Conservation (phyloP, 2,888 invertebrate genomes). For the Vanessa cardui region DNA sequence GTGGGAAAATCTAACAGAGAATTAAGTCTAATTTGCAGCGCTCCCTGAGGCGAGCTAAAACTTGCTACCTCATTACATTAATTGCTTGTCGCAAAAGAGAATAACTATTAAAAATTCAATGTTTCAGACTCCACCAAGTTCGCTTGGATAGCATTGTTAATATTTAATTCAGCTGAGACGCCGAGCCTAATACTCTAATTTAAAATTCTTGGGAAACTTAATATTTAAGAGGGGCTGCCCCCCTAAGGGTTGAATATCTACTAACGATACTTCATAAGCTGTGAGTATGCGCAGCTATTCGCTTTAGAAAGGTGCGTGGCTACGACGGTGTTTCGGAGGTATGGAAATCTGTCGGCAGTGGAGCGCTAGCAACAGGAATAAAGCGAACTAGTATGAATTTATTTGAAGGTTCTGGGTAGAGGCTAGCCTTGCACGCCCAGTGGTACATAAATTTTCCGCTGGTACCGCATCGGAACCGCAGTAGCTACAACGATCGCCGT, state of each 20-base stretch:
- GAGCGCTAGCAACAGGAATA: slow-evolving; percentile 55
- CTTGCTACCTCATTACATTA: slow-evolving; percentile 73
- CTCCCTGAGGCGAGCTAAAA: slow-evolving; percentile 53
- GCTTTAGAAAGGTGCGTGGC: slow-evolving; percentile 58
- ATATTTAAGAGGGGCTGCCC: slow-evolving; percentile 71
- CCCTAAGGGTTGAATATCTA: slow-evolving; percentile 59
- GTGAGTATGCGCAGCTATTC: slow-evolving; percentile 65
- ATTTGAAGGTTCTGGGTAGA: slow-evolving; percentile 57
- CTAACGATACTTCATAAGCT: slow-evolving; percentile 52
- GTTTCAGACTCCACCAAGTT: slow-evolving; percentile 64
- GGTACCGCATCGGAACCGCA: slow-evolving; percentile 79
- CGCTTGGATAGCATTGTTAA: slow-evolving; percentile 72
- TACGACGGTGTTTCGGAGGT: slow-evolving; percentile 39
- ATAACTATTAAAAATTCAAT: slow-evolving; percentile 78
- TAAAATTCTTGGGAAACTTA: slow-evolving; percentile 80
- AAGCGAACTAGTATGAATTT: slow-evolving; percentile 56
- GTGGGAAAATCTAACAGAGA: slow-evolving; percentile 51
- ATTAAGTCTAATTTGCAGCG: slow-evolving; percentile 56
- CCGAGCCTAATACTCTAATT: slow-evolving; percentile 74
- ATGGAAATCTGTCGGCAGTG: slow-evolving; percentile 56
- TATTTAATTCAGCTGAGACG: slow-evolving; percentile 74
- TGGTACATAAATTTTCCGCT: slow-evolving; percentile 77
- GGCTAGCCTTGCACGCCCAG: slow-evolving; percentile 71
- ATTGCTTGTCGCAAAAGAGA: slow-evolving; percentile 68
- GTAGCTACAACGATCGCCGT: slow-evolving; percentile 66